phyloP scores from a whole-genome alignment of 2,113 vertebrate genomes.

The Lynx canadensis region DNA sequence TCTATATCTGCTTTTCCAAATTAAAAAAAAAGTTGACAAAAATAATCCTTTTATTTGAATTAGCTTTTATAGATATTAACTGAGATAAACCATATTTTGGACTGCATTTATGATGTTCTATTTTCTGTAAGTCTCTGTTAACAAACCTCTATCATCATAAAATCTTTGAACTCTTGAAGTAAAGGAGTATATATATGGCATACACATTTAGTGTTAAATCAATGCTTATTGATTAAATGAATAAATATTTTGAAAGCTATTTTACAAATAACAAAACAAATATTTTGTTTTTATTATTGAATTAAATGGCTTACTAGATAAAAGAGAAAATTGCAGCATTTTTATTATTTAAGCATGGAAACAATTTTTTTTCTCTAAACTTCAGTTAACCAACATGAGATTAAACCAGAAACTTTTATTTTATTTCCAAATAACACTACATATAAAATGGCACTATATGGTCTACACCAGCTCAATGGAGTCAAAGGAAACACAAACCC shows the following conservation, averaged over 20 bases:
- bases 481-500: not conserved
- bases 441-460: not conserved
- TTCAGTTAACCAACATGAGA: not conserved
- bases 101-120: not conserved
- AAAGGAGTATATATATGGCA: not conserved
- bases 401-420: not conserved
- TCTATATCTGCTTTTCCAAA: not conserved
- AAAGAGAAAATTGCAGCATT: not conserved
- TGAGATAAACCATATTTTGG: not conserved
- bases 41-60: not conserved
- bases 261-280: not conserved
- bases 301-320: not conserved
- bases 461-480: not conserved
- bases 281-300: not conserved
- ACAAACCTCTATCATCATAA: not conserved
- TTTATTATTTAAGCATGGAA: not conserved
- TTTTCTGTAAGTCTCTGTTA: not conserved
- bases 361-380: not conserved
- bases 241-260: not conserved
- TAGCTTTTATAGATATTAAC: not conserved
- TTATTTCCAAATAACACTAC: not conserved
- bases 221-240: not conserved
- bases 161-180: not conserved
- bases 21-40: not conserved
- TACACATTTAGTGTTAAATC: not conserved